Conservation (phyloP, 2,113 vertebrate genomes). For the Cisticola juncidis region DNA sequence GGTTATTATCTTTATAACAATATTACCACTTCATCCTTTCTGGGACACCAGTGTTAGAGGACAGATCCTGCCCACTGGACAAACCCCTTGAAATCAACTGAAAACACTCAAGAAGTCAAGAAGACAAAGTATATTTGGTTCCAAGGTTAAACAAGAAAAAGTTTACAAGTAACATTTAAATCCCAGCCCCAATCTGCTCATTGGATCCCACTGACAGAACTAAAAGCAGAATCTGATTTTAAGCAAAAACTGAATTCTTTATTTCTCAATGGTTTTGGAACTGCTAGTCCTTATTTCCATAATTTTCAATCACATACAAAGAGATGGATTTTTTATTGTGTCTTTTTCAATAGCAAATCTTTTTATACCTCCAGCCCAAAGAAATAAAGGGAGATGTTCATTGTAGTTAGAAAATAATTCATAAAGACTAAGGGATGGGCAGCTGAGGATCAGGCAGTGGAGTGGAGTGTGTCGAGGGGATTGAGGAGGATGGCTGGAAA, state of each 20-base stretch:
- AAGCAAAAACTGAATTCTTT: neutral
- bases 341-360: neutral
- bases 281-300: accelerated
- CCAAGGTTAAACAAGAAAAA: neutral
- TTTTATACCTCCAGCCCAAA: neutral
- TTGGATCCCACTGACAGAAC: neutral
- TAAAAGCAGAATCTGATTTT: neutral
- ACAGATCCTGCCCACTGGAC: neutral
- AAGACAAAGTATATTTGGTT: neutral
- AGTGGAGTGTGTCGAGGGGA: neutral
- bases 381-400: neutral
- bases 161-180: neutral
- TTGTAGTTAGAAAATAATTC: neutral
- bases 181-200: neutral
- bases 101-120: neutral
- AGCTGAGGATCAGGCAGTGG: neutral
- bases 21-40: neutral
- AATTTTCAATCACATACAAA: neutral
- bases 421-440: neutral
- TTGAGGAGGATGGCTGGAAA: neutral
- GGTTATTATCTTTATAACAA: neutral
- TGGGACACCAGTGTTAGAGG: neutral
- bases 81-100: neutral
- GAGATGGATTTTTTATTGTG: neutral
- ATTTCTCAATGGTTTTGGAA: neutral